A percentile compares a stretch with the other conserved stretches of the same genome.
Evolutionary conservation across 1,140 invertebrate species (phyloP).

Genomic region (Drosophila kohkoa): DNA sequence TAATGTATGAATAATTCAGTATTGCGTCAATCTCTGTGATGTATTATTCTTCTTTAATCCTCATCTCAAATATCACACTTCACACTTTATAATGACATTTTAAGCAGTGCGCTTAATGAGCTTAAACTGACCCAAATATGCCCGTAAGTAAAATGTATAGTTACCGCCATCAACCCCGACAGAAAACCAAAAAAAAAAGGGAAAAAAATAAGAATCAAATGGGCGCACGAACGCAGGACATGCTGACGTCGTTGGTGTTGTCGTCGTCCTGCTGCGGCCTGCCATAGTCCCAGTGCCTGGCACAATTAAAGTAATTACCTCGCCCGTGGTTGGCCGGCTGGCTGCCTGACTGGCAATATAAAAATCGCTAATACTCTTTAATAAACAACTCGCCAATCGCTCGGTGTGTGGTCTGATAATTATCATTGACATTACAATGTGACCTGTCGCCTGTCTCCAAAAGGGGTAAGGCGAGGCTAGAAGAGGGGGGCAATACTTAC

Average conservation of each 20-base stretch:
- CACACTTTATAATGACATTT: neutral
- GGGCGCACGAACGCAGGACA: conserved; percentile 13
- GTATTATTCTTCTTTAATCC: neutral
- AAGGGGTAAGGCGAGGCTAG: neutral
- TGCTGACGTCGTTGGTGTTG: conserved; percentile 51
- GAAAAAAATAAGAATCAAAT: conserved; percentile 29
- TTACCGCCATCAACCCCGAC: neutral
- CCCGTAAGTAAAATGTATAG: neutral
- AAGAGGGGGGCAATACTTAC: conserved; percentile 26
- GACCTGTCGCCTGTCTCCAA: neutral
- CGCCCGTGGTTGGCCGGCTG: conserved; percentile 44
- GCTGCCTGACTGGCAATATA: conserved; percentile 48
- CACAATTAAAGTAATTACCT: conserved; percentile 75
- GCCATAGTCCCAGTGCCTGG: conserved; percentile 24
- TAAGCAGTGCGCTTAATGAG: neutral
- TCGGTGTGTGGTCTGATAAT: conserved; percentile 58
- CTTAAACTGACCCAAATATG: conserved; percentile 4
- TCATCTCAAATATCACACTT: neutral
- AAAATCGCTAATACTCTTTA: conserved; percentile 58
- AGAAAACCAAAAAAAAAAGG: neutral
- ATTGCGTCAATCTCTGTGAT: neutral
- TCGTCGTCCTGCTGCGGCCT: conserved; percentile 18
- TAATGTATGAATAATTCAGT: too few species aligned
- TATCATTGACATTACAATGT: conserved; percentile 65
- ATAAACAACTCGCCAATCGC: conserved; percentile 54